A percentile compares a stretch with the other conserved stretches of the same genome.
Conservation (phyloP, 30 jellyfish, hydroid and myxozoan species). For the Sanderia malayensis region DNA sequence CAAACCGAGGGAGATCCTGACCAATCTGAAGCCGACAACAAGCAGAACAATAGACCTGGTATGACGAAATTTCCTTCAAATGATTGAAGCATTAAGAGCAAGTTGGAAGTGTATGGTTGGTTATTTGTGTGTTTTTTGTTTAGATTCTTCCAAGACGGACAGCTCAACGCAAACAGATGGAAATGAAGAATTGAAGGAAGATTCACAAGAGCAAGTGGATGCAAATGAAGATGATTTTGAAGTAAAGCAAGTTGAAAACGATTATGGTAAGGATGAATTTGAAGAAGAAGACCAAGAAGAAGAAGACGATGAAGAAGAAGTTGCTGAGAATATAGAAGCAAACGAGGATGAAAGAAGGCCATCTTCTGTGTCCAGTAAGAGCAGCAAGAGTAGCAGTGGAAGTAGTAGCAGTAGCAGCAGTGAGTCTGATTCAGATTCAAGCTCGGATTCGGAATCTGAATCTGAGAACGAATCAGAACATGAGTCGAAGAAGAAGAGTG, state of each 20-base stretch:
- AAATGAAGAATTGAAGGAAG: slow-evolving; percentile 9
- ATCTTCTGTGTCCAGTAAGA: not conserved
- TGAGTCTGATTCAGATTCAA: slow-evolving; percentile 7
- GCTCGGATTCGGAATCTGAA: slow-evolving; percentile 14
- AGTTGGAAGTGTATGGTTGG: too few relatives aligned
- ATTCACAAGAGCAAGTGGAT: not conserved
- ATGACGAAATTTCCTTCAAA: too few relatives aligned
- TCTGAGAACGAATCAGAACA: slow-evolving; percentile 25
- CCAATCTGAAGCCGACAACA: not conserved
- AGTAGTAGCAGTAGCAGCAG: not conserved
- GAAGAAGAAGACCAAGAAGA: slow-evolving; percentile 2
- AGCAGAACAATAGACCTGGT: not conserved
- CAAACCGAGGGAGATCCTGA: slow-evolving; percentile 20
- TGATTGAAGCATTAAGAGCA: too few relatives aligned
- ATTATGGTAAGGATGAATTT: slow-evolving; percentile 5
- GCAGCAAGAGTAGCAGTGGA: not conserved
- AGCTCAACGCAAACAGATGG: slow-evolving; percentile 1
- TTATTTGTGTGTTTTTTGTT: too few relatives aligned
- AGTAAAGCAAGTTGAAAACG: not conserved
- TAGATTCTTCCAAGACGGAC: slow-evolving; percentile 4
- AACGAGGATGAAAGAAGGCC: slow-evolving; percentile 17
- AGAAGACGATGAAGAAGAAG: not conserved
- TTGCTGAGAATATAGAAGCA: not conserved
- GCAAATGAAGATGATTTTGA: slow-evolving; percentile 11
- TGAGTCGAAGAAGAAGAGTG: slow-evolving; percentile 5